Evolutionary conservation across 2,113 vertebrate genomes (phyloP).

Genomic region (Anarrhichthys ocellatus): DNA sequence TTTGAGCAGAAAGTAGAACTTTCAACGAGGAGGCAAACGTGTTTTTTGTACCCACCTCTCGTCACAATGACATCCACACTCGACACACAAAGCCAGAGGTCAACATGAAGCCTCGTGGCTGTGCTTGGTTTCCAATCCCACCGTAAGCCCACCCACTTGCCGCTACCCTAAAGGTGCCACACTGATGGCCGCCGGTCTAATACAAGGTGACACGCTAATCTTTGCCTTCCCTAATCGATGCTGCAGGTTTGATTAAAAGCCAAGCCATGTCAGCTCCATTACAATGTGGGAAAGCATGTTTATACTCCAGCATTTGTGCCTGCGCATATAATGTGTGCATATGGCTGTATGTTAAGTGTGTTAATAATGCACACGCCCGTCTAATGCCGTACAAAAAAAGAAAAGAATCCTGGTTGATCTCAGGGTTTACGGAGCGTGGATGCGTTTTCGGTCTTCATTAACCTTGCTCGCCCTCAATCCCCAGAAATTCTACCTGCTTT

Average conservation of each 20-base stretch:
- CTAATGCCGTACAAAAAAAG: constrained; percentile 3
- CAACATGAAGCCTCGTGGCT: constrained; percentile 20
- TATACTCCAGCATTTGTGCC: constrained; percentile 35
- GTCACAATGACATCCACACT: neutral
- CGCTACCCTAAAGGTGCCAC: constrained; percentile 45
- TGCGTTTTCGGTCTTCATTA: constrained; percentile 75
- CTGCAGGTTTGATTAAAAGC: constrained; percentile 78
- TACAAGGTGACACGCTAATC: constrained; percentile 77
- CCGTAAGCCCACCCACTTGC: constrained; percentile 35
- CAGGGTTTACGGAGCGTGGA: constrained; percentile 57
- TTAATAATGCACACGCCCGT: constrained; percentile 28
- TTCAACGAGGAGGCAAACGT: neutral
- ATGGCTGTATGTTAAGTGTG: neutral
- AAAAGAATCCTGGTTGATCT: constrained; percentile 41
- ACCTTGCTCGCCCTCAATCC: constrained; percentile 64
- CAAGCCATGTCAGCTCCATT: constrained; percentile 46
- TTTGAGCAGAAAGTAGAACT: neutral
- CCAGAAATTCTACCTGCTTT: constrained; percentile 40
- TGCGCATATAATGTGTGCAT: constrained; percentile 38
- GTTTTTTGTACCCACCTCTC: neutral
- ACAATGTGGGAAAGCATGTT: constrained; percentile 54
- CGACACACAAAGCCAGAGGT: constrained; percentile 36
- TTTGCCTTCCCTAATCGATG: constrained; percentile 76
- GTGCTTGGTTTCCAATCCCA: constrained; percentile 13
- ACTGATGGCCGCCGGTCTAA: constrained; percentile 67